Evolutionary conservation across 2,797 vertebrate species (phyloP).

Genomic region (Scyliorhinus canicula): DNA sequence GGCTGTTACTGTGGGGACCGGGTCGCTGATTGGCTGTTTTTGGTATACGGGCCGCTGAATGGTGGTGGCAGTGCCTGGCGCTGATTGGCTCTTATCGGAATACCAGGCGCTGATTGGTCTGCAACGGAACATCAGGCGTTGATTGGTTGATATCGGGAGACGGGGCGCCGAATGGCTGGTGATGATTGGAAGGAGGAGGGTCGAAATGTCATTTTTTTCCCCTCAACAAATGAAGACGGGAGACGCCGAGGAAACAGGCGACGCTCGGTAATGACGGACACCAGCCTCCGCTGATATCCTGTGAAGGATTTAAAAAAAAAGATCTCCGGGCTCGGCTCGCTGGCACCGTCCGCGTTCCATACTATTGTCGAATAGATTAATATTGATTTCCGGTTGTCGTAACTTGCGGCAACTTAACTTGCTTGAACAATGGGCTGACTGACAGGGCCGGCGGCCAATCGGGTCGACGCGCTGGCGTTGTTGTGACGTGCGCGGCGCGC

Average conservation of each 20-base stretch:
- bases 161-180: neutral
- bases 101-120: neutral
- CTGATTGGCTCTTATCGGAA: too few relatives aligned
- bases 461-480: neutral
- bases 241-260: neutral
- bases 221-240: neutral
- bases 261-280: neutral
- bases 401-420: neutral
- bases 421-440: neutral
- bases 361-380: neutral
- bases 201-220: neutral
- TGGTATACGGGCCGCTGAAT: too few relatives aligned
- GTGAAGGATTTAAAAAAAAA: neutral
- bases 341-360: neutral
- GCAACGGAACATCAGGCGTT: too few relatives aligned
- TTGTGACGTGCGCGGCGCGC: neutral
- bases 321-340: neutral
- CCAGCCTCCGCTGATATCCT: too few relatives aligned
- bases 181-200: neutral
- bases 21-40: too few relatives aligned
- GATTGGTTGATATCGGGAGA: neutral
- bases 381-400: neutral
- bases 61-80: too few relatives aligned
- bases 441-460: neutral
- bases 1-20: too few relatives aligned